Percentiles rank a stretch among this genome's conserved stretches.
Evolutionary conservation across 2,888 invertebrate species (phyloP).

Genomic region (Phrixothrix hirtus): DNA sequence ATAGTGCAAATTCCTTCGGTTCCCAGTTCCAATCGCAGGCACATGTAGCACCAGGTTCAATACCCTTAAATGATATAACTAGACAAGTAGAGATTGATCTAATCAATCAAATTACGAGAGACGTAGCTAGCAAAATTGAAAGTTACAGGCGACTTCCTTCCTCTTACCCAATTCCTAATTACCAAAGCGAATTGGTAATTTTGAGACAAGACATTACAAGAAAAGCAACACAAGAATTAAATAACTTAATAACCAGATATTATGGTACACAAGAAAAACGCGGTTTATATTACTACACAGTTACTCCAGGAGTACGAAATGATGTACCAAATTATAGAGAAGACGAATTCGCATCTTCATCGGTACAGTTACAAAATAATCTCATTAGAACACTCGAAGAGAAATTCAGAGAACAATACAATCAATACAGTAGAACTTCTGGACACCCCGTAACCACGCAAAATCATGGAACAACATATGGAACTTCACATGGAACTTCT

Average conservation of each 20-base stretch:
- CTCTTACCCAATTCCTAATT: conserved; percentile 36
- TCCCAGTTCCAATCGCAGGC: background rate
- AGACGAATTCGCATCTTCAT: conserved; percentile 47
- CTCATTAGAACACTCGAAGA: conserved; percentile 43
- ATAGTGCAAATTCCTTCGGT: conserved; percentile 10
- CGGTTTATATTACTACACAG: conserved; percentile 43
- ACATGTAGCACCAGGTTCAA: background rate
- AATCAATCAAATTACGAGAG: conserved; percentile 42
- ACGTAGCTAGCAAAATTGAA: conserved; percentile 41
- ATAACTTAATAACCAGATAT: conserved; percentile 44
- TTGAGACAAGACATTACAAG: conserved; percentile 45
- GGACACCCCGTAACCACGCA: no score
- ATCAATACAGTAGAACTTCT: conserved; percentile 3
- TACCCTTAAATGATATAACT: conserved; percentile 46
- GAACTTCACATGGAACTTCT: background rate
- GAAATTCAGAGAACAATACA: conserved; percentile 30
- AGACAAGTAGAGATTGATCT: conserved; percentile 47
- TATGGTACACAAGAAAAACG: conserved; percentile 48
- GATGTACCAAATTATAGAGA: conserved; percentile 47
- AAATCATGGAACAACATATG: no score
- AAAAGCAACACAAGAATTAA: conserved; percentile 47
- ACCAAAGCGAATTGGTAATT: conserved; percentile 42
- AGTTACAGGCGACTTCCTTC: conserved; percentile 32
- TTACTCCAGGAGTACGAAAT: conserved; percentile 36
- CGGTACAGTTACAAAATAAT: conserved; percentile 48